These are phyloP conservation scores for Galerucella calmariensis DNA, from an alignment of 2,888 invertebrate genomes.

Conservation along the genomic window DNA sequence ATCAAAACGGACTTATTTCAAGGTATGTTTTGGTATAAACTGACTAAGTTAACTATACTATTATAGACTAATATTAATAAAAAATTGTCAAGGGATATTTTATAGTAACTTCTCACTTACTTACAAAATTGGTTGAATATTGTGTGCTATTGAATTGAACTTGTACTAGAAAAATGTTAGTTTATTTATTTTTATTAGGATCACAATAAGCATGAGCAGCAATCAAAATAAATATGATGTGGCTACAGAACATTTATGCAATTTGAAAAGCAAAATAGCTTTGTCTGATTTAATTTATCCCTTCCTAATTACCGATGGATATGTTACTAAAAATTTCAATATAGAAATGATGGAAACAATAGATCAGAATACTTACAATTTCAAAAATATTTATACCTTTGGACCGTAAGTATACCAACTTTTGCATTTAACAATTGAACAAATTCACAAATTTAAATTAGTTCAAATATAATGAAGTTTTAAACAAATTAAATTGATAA, in stretches of 20 bases:
- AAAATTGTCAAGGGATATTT: not conserved
- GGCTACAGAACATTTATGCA: slow-evolving; percentile 38
- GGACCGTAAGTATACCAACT: slow-evolving; percentile 40
- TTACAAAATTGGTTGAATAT: too few species aligned
- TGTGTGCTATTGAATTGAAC: too few species aligned
- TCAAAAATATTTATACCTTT: slow-evolving; percentile 39
- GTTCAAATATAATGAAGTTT: too few species aligned
- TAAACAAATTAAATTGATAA: too few species aligned
- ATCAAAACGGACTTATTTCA: slow-evolving; percentile 25
- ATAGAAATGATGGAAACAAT: slow-evolving; percentile 30
- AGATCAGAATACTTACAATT: slow-evolving; percentile 25
- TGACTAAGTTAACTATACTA: not conserved
- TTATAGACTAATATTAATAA: not conserved
- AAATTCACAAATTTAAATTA: not conserved
- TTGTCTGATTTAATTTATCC: slow-evolving; percentile 42
- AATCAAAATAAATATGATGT: slow-evolving; percentile 19
- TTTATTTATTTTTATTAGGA: slow-evolving; percentile 18
- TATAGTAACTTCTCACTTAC: too few species aligned
- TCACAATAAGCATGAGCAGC: not conserved
- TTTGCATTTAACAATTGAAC: not conserved
- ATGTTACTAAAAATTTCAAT: slow-evolving; percentile 39
- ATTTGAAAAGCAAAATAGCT: slow-evolving; percentile 37
- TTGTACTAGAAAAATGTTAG: not conserved
- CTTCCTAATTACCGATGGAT: slow-evolving; percentile 41
- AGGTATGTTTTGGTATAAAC: slow-evolving; percentile 9